phyloP scores from a whole-genome alignment of 2,113 vertebrate species.

The Hystrix brachyura region DNA sequence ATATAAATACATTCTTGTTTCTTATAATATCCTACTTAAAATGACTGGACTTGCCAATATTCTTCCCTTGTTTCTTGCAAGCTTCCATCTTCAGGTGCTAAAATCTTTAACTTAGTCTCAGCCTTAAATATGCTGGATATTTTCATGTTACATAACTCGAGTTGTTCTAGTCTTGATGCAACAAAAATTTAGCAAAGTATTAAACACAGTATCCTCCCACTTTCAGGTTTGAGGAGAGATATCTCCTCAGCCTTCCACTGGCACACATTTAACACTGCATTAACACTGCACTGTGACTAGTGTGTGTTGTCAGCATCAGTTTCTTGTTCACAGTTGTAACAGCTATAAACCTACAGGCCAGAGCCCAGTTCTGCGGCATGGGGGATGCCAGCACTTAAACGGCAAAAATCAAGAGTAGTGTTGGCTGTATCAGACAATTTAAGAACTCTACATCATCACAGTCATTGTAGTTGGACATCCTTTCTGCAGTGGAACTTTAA shows the following conservation, averaged over 20 bases:
- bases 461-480: background rate
- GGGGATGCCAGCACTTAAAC: background rate
- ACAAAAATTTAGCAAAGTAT: background rate
- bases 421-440: background rate
- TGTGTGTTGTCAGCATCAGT: background rate
- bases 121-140: background rate
- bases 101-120: background rate
- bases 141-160: background rate
- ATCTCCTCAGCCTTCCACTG: background rate
- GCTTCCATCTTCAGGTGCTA: background rate
- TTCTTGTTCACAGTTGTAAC: background rate
- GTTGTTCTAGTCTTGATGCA: background rate
- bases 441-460: background rate
- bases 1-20: background rate
- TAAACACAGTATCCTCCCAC: background rate
- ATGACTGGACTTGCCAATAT: background rate
- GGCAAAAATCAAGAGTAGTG: conserved; percentile 19
- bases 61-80: background rate
- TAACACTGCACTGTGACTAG: no score
- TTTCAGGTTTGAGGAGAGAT: background rate
- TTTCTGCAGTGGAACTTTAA: background rate
- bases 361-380: background rate
- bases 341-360: background rate
- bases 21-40: background rate
- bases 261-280: background rate